Percentiles rank a stretch among this genome's conserved stretches.
phyloP scores from a whole-genome alignment of 2,113 vertebrate genomes.

The Grallaria varia region DNA sequence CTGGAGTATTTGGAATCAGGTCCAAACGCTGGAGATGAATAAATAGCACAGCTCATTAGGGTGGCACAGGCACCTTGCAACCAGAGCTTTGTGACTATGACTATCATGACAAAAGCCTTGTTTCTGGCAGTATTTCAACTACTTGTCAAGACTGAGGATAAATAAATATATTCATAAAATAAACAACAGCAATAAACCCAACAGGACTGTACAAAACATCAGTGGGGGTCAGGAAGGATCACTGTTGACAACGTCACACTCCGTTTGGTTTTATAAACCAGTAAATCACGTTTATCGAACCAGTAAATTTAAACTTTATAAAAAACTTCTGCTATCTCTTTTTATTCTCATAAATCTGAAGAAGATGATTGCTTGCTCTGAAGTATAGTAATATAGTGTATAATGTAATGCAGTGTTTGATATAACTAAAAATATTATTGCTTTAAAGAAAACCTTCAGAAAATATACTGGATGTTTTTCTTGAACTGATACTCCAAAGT shows the following conservation, averaged over 20 bases:
- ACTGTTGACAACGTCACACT: background rate
- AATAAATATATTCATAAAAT: background rate
- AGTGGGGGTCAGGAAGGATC: background rate
- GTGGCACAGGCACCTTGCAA: background rate
- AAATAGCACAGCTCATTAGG: background rate
- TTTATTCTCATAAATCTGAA: background rate
- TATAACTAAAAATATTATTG: background rate
- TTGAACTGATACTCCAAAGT: background rate
- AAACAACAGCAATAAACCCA: background rate
- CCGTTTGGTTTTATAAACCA: background rate
- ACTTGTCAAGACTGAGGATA: background rate
- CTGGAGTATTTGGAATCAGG: background rate
- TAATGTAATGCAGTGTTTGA: background rate
- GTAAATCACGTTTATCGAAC: background rate
- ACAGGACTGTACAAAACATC: background rate
- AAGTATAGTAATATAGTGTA: background rate
- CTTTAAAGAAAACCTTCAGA: background rate
- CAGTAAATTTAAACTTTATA: background rate
- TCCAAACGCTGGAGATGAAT: fast-evolving
- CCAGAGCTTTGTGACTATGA: background rate
- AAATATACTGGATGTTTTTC: background rate
- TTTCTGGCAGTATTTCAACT: background rate
- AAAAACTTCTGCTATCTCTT: background rate
- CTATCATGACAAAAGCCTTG: background rate
- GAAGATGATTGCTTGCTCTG: background rate